phyloP scores from a whole-genome alignment of 2,797 vertebrate genomes.

The Podargus strigoides region DNA sequence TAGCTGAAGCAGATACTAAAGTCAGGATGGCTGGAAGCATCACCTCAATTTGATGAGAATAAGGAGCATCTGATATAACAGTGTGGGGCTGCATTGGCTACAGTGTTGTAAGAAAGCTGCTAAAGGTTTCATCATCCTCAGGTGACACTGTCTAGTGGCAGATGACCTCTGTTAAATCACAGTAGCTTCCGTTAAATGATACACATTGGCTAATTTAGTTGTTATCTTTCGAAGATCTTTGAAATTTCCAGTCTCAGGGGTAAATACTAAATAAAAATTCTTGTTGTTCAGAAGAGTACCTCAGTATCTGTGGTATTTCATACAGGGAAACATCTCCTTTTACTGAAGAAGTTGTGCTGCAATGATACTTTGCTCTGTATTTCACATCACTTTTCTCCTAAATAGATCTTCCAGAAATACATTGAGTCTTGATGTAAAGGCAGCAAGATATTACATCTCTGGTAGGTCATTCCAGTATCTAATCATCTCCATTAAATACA shows the following conservation, averaged over 20 bases:
- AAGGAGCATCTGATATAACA: background rate
- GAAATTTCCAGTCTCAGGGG: background rate
- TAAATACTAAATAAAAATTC: background rate
- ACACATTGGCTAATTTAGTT: background rate
- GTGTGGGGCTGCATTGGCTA: background rate
- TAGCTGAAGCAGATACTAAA: background rate
- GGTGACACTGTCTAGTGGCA: background rate
- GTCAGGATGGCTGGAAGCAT: background rate
- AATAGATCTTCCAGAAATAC: background rate
- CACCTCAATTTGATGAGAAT: background rate
- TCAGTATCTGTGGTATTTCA: background rate
- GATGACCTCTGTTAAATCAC: background rate
- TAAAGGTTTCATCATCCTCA: background rate
- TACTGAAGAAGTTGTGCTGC: background rate
- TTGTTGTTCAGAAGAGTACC: background rate
- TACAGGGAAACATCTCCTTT: background rate
- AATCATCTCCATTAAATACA: background rate
- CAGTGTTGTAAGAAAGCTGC: background rate
- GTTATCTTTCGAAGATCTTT: background rate
- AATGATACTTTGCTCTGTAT: background rate
- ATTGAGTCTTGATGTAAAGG: background rate
- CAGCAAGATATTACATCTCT: background rate
- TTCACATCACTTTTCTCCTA: background rate
- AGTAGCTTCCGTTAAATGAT: background rate
- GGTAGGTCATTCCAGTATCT: too few relatives aligned